These are phyloP conservation scores for Holothuria leucospilota DNA, from an alignment of 53 echinoderm and acorn worm genomes.

Conservation along the genomic window DNA sequence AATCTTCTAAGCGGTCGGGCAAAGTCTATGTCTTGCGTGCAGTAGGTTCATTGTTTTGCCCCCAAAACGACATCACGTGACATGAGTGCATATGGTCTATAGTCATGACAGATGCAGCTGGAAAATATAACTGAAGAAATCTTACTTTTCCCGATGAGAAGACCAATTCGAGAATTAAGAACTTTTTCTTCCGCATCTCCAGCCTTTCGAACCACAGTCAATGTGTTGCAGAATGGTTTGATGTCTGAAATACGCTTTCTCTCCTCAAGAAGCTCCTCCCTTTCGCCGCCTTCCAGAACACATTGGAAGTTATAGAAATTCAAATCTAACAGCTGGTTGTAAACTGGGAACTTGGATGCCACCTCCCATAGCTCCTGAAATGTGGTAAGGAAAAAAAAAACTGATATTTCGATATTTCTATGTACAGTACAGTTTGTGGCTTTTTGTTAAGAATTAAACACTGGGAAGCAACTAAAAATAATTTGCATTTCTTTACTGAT, in stretches of 20 bases:
- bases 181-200: conserved; percentile 89
- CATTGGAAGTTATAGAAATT: conserved; percentile 98
- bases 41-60: no score
- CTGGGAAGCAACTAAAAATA: no score
- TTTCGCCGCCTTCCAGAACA: conserved; percentile 87
- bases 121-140: no score
- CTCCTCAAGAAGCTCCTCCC: conserved; percentile 86
- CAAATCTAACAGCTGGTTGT: conserved; percentile 76
- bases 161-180: conserved; percentile 85
- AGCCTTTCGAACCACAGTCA: conserved; percentile 77
- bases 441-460: no score
- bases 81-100: no score
- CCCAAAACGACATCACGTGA: no score
- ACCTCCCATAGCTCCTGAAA: conserved; percentile 80
- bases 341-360: conserved; percentile 77
- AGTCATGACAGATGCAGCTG: no score
- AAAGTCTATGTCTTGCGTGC: no score
- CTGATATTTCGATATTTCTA: no score
- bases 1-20: no score
- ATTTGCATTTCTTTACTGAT: no score
- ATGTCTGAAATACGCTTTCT: conserved; percentile 85
- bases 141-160: conserved; percentile 94
- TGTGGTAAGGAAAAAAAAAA: background rate
- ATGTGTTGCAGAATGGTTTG: conserved; percentile 87
- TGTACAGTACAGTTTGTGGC: no score